These are phyloP conservation scores for Tethya wilhelma DNA, from an alignment of 37 sponge, comb jelly and placozoan genomes.

Conservation along the genomic window DNA sequence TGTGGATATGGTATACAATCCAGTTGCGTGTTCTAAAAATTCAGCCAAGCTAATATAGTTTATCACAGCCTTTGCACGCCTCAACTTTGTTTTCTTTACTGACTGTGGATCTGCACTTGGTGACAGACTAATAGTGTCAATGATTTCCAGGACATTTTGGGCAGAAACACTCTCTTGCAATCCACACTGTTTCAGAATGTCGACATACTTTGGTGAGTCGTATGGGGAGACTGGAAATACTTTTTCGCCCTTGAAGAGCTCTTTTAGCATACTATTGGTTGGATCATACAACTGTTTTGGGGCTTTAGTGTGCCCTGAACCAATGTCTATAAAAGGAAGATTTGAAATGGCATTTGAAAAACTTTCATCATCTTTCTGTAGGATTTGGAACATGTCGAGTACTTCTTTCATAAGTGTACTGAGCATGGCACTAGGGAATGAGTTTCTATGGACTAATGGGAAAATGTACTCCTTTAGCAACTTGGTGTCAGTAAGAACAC, in stretches of 20 bases:
- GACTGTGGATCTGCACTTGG: neutral
- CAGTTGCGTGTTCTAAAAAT: neutral
- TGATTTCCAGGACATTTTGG: constrained; percentile 24
- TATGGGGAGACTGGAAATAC: constrained; percentile 59
- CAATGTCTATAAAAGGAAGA: constrained; percentile 14
- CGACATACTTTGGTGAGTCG: neutral
- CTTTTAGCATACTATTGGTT: neutral
- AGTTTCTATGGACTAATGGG: constrained; percentile 22
- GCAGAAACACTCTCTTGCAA: constrained; percentile 9
- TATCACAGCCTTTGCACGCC: constrained; percentile 40
- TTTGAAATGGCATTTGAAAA: neutral
- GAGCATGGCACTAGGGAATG: neutral
- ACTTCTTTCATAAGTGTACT: constrained; percentile 30
- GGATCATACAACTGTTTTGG: constrained; percentile 29
- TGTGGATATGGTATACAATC: neutral
- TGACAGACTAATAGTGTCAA: constrained; percentile 12
- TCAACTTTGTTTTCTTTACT: constrained; percentile 6
- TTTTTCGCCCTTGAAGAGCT: constrained; percentile 36
- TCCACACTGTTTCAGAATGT: constrained; percentile 17
- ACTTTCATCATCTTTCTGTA: neutral
- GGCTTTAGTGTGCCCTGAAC: constrained; percentile 1
- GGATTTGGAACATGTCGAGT: constrained; percentile 5
- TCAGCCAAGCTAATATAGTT: neutral
- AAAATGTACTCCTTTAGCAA: constrained; percentile 16
- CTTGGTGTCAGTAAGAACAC: constrained; percentile 7